Evolutionary conservation across 2,888 invertebrate genomes (phyloP).

Genomic region (Cephonodes hylas): DNA sequence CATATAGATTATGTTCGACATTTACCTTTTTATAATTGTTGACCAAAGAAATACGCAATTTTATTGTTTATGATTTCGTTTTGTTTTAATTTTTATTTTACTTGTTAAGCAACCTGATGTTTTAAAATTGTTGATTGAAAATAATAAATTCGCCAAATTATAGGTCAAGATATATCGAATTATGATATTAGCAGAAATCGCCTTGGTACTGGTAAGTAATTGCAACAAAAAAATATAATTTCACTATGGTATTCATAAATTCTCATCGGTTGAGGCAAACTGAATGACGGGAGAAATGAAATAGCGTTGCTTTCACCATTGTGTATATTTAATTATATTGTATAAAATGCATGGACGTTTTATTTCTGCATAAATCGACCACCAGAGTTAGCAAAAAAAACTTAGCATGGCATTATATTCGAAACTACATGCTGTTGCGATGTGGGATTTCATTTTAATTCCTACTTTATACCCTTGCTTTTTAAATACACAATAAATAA

Average conservation of each 20-base stretch:
- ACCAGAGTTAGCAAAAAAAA: too few species aligned
- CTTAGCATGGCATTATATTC: too few species aligned
- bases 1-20: background rate
- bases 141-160: slow-evolving; percentile 1
- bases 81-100: background rate
- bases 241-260: background rate
- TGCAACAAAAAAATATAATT: background rate
- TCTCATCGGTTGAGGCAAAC: background rate
- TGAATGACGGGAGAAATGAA: background rate
- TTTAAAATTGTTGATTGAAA: background rate
- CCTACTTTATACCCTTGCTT: too few species aligned
- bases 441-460: too few species aligned
- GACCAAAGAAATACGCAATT: too few species aligned
- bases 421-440: too few species aligned
- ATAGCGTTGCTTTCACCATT: background rate
- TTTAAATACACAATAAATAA: too few species aligned
- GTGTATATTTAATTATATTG: background rate
- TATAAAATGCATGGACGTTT: too few species aligned
- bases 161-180: slow-evolving; percentile 62
- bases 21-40: background rate
- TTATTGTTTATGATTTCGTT: background rate
- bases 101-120: background rate
- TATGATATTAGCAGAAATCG: slow-evolving; percentile 69
- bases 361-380: too few species aligned
- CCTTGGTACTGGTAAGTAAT: slow-evolving; percentile 40